Evolutionary conservation across 35 echinoderm and acorn worm genomes (phyloP).

Genomic region (Lytechinus variegatus): DNA sequence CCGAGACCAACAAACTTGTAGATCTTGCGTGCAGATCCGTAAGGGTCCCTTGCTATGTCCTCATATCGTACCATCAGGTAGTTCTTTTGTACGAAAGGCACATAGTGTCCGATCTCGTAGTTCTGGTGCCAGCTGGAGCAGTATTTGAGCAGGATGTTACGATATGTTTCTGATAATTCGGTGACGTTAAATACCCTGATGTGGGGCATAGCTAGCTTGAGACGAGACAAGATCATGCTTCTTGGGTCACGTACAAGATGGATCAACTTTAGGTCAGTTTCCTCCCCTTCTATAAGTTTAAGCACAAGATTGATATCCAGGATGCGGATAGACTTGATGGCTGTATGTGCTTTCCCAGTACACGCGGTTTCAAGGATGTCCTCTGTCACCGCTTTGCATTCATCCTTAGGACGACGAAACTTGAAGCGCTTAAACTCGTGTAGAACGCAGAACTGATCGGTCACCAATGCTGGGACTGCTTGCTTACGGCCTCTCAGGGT

Average conservation of each 20-base stretch:
- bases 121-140: conserved; percentile 61
- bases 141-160: conserved; percentile 63
- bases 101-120: conserved; percentile 65
- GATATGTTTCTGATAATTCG: conserved; percentile 54
- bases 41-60: conserved; percentile 57
- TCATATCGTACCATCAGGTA: conserved; percentile 67
- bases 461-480: not conserved
- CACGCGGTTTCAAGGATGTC: conserved; percentile 25
- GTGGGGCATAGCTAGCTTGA: conserved; percentile 36
- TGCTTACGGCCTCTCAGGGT: conserved; percentile 4
- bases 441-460: not conserved
- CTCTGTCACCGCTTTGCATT: not conserved
- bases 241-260: conserved; percentile 65
- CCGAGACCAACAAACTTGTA: conserved; percentile 59
- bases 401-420: not conserved
- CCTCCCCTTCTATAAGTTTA: conserved; percentile 37
- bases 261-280: conserved; percentile 62
- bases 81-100: conserved; percentile 48
- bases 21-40: conserved; percentile 25
- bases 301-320: conserved; percentile 64
- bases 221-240: conserved; percentile 61
- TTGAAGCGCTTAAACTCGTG: not conserved
- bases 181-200: conserved; percentile 46
- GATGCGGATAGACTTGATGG: conserved; percentile 61
- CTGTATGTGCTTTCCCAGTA: conserved; percentile 41